Percentiles rank a stretch among this genome's conserved stretches.
Conservation (phyloP, 1,140 invertebrate species). For the Bombus consobrinus region DNA sequence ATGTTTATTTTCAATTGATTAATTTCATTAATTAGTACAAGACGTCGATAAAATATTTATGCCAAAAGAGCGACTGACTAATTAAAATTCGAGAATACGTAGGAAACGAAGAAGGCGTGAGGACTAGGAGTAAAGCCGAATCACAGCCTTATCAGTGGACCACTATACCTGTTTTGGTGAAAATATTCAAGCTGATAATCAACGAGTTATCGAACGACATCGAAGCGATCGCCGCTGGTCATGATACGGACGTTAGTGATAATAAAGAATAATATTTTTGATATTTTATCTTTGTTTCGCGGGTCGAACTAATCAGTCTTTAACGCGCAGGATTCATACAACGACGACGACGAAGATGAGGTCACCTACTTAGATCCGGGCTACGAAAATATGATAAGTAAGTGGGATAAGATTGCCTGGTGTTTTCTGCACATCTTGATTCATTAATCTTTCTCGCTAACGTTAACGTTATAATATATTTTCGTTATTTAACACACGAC, state of each 20-base stretch:
- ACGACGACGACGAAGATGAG: slow-evolving; percentile 79
- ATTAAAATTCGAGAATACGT: slow-evolving; percentile 58
- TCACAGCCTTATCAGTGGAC: slow-evolving; percentile 79
- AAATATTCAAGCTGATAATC: slow-evolving; percentile 85
- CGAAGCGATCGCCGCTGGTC: slow-evolving; percentile 73
- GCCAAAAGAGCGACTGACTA: slow-evolving; percentile 8
- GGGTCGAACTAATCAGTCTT: background rate
- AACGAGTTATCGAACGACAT: slow-evolving; percentile 83
- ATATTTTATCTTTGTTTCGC: background rate
- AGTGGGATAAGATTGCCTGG: slow-evolving; percentile 16
- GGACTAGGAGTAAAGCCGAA: slow-evolving; percentile 81
- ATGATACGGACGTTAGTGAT: slow-evolving; percentile 69
- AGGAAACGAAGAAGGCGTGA: slow-evolving; percentile 76
- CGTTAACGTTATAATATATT: background rate
- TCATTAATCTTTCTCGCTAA: background rate
- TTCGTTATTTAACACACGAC: background rate
- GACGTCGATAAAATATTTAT: slow-evolving; percentile 10
- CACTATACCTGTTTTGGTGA: slow-evolving; percentile 83
- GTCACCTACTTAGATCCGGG: slow-evolving; percentile 75
- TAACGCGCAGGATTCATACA: slow-evolving; percentile 74
- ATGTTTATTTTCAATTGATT: background rate
- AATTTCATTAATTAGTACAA: background rate
- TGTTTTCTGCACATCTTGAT: background rate
- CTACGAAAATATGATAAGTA: slow-evolving; percentile 71
- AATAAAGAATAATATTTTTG: slow-evolving; percentile 12